Conservation (phyloP, 2,113 vertebrate genomes). For the Pteruthius melanotis region DNA sequence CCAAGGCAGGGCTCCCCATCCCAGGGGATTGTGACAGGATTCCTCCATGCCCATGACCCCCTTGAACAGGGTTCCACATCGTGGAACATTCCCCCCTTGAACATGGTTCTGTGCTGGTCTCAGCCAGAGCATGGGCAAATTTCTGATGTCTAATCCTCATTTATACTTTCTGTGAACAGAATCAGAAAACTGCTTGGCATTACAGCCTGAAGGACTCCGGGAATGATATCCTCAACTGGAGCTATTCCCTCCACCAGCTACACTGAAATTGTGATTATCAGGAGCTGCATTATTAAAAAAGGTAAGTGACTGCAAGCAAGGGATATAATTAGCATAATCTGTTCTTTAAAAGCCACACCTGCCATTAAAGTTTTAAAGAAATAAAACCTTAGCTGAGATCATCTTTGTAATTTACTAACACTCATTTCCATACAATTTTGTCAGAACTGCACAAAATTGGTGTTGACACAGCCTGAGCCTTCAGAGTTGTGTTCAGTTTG, state of each 20-base stretch:
- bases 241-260: background rate
- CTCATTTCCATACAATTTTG: background rate
- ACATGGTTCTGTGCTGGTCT: background rate
- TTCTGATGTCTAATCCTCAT: background rate
- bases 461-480: background rate
- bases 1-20: background rate
- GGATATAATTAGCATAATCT: background rate
- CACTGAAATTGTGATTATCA: background rate
- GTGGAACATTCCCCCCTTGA: too few relatives aligned
- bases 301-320: background rate
- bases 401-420: slow-evolving; percentile 8
- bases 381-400: slow-evolving; percentile 5
- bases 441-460: background rate
- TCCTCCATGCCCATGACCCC: background rate
- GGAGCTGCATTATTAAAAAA: slow-evolving; percentile 3
- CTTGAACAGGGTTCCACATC: too few relatives aligned
- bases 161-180: background rate
- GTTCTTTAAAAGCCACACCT: slow-evolving; percentile 11
- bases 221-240: background rate
- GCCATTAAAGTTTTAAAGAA: background rate
- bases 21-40: background rate
- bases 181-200: background rate
- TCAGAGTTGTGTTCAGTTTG: slow-evolving; percentile 3
- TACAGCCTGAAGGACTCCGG: background rate
- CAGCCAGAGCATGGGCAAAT: background rate